These are phyloP conservation scores for Conus betulinus DNA, from an alignment of 1,140 invertebrate genomes.

Conservation along the genomic window DNA sequence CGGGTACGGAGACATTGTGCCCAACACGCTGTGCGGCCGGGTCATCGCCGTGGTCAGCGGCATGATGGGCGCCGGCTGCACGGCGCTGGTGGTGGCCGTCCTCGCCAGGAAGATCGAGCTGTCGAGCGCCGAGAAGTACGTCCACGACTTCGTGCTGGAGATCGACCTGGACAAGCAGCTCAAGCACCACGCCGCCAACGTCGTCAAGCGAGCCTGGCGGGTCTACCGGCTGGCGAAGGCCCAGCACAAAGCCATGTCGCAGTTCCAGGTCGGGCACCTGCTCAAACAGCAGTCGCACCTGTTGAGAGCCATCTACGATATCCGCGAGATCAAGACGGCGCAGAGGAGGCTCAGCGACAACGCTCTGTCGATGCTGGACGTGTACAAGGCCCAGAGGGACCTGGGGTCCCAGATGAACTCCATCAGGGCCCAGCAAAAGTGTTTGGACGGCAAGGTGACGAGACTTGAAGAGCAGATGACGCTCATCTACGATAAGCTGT, in stretches of 20 bases:
- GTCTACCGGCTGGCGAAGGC: constrained; percentile 61
- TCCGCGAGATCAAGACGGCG: constrained; percentile 69
- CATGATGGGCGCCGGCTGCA: constrained; percentile 73
- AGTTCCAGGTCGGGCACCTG: constrained; percentile 31
- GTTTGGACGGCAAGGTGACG: constrained; percentile 60
- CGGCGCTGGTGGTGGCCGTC: constrained; percentile 74
- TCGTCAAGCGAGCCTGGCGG: constrained; percentile 71
- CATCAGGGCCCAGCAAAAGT: constrained; percentile 52
- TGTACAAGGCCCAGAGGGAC: constrained; percentile 62
- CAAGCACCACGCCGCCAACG: constrained; percentile 71
- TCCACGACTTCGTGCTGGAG: constrained; percentile 74
- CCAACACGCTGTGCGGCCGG: constrained; percentile 72
- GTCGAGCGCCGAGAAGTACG: constrained; percentile 73
- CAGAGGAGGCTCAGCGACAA: constrained; percentile 68
- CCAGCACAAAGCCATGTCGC: neutral
- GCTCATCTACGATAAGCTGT: constrained; percentile 47
- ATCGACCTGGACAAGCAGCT: constrained; percentile 69
- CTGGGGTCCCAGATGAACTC: constrained; percentile 45
- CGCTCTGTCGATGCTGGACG: constrained; percentile 68
- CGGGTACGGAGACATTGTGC: constrained; percentile 75
- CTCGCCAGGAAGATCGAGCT: constrained; percentile 72
- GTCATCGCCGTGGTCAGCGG: constrained; percentile 72
- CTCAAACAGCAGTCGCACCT: constrained; percentile 64
- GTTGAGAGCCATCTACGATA: constrained; percentile 69
- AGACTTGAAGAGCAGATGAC: constrained; percentile 49